A percentile compares a stretch with the other conserved stretches of the same genome.
Evolutionary conservation across 2,888 invertebrate genomes (phyloP).

Genomic region (Apoderus coryli): DNA sequence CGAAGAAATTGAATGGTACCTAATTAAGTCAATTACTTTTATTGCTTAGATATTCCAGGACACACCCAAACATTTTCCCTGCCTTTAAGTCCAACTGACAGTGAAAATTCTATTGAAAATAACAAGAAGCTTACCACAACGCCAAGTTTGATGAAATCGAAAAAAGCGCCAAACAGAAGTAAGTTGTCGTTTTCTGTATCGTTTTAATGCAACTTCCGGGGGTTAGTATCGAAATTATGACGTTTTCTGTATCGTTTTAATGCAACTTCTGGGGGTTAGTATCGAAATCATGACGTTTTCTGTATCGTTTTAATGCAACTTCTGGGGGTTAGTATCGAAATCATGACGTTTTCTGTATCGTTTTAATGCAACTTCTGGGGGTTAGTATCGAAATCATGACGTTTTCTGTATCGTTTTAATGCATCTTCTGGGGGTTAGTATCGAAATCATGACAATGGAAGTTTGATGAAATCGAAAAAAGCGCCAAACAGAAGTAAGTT

Average conservation of each 20-base stretch:
- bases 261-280: constrained; percentile 5
- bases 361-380: neutral
- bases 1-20: no score
- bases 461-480: no score
- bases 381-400: no score
- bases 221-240: no score
- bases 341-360: constrained; percentile 6
- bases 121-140: constrained; percentile 13
- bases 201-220: no score
- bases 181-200: no score
- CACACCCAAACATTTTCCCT: constrained; percentile 22
- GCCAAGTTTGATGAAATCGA: constrained; percentile 19
- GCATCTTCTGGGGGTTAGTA: neutral
- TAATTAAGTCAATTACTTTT: no score
- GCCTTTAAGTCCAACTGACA: constrained; percentile 29
- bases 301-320: constrained; percentile 1
- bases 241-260: no score
- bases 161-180: constrained; percentile 18
- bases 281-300: constrained; percentile 6
- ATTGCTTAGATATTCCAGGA: constrained; percentile 2
- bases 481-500: no score
- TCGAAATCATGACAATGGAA: no score
- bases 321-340: no score
- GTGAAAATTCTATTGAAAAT: constrained; percentile 23
- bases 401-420: constrained; percentile 4